Evolutionary conservation across 2,797 vertebrate genomes (phyloP), one percentile per base, ranked within the genome.

Genomic region (Sebastes vulpes): DNA sequence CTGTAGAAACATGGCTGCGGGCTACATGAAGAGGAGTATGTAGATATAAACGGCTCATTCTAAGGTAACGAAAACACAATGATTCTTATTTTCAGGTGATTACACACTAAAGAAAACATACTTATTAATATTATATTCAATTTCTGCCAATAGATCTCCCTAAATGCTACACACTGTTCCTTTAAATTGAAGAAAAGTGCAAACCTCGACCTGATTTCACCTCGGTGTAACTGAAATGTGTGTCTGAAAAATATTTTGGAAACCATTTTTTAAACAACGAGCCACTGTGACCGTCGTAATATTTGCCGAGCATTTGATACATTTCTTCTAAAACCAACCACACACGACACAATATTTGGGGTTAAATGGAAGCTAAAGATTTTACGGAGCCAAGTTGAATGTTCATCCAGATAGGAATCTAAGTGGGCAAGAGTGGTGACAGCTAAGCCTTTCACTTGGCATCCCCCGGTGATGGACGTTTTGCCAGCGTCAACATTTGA

Each of bases 401-500:
- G 42, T 59, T 84, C 74, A 26, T 26, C 77, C 28, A 38, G 35
- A 58, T 46, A 6, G 14, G 61, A n/a, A 65, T 63, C 50, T 52
- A 31, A 82, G 65, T 57, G 6, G 75, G 79, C 54, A 52, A 26
- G 20, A 72, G 78, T 84, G 85, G 70, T 79, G 89, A 88, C 88
- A 91, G 90, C 71, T 69, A 69, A 25, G 58, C 73, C 78, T 89
- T 83, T 70, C 73, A 68, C 84, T 87, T 89, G 86, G 77, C 83
- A 14, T 81, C 31, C 4, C 20, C 20, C 2, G 54, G 25, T 67
- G 46, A 72, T 11, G 46, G 21, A 87, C 35, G 18, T 26, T 78
- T 67, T 73, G 87, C 82, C 85, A 89, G 79, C 63, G 74, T 92
- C 86, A 92, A 84, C 88, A 89, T 79, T 38, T 28, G 60, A 87